These are phyloP conservation scores for Neotoma lepida DNA, from an alignment of 2,113 vertebrate species.

Conservation along the genomic window DNA sequence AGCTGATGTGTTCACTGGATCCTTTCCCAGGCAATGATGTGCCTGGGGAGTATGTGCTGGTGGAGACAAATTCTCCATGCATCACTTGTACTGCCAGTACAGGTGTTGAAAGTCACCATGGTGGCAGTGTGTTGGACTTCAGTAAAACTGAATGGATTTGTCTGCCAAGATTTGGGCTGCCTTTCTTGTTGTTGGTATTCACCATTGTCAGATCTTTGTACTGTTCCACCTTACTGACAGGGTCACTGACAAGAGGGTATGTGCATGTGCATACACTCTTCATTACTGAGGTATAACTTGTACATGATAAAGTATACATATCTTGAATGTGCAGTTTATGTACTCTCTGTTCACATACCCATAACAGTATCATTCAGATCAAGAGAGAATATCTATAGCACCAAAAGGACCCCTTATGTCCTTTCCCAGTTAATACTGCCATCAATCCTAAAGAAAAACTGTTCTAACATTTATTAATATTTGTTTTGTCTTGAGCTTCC, in stretches of 20 bases:
- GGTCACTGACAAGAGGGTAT: background rate
- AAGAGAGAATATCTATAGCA: background rate
- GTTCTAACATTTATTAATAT: constrained; percentile 25
- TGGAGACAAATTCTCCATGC: constrained; percentile 63
- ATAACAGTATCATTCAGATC: background rate
- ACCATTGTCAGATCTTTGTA: background rate
- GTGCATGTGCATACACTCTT: background rate
- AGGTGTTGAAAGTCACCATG: constrained; percentile 63
- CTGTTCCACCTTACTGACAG: background rate
- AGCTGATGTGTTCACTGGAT: constrained; percentile 80
- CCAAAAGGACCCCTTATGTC: background rate
- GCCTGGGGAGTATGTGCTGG: constrained; percentile 62
- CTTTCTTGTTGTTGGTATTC: constrained; percentile 48
- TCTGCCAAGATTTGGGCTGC: constrained; percentile 59
- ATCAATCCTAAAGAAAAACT: background rate
- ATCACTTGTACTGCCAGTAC: constrained; percentile 51
- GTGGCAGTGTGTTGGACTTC: constrained; percentile 53
- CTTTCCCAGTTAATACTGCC: background rate
- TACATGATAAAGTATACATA: background rate
- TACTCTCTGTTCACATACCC: background rate
- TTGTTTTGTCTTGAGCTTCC: constrained; percentile 47
- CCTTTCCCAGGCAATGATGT: constrained; percentile 77
- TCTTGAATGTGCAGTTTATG: background rate
- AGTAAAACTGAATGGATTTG: constrained; percentile 48
- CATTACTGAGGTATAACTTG: background rate